Base-by-base conservation (phyloP, 2,888 invertebrate species). In the Neria commutata region DNA sequence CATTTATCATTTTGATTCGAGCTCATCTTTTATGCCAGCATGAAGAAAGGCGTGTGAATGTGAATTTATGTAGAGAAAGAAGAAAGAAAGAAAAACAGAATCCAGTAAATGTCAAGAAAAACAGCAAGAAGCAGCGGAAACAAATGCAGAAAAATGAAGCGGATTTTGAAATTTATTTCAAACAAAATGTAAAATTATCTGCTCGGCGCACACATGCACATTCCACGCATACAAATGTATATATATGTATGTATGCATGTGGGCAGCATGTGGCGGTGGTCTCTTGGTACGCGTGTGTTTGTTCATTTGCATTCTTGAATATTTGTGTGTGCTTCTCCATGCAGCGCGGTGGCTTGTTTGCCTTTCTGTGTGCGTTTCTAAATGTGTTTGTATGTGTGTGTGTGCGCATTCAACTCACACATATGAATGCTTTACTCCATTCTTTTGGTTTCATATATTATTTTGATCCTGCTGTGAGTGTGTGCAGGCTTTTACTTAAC, bases 1-100 rank as follows among this genome's bases (percentile, higher is more conserved):
- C 45, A 58, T 54, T 58, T 50, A 54, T 58, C 50, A 50, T 54
- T 54, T 58, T 54, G 54, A 58, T 58, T 54, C 34, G 29, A 46
- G 19, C 51, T 58, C 58, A 50, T 58, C 54, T 58, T 45, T 58
- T 54, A 54, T 58, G 53, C 34, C 33, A 46, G n/a, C n/a, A 37
- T 37, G n/a, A 37, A 11, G 37, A 14, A 37, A 29, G n/a, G n/a
- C 8, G 37, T n/a, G n/a, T 37, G 14, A 37, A n/a, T n/a, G n/a
- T n/a, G n/a, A n/a, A n/a, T n/a, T n/a, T n/a, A n/a, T n/a, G n/a
- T n/a, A n/a, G n/a, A n/a, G n/a, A n/a, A n/a, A 37, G n/a, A 5
- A 37, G n/a, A 37, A 37, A n/a, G 37, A 37, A 37, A 3, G 14
- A 14, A 29, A 29, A 29, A 29, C 5, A 29, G 11, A 29, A 29